Evolutionary conservation across 2,113 vertebrate genomes (phyloP).

Genomic region (Microtus montanus): DNA sequence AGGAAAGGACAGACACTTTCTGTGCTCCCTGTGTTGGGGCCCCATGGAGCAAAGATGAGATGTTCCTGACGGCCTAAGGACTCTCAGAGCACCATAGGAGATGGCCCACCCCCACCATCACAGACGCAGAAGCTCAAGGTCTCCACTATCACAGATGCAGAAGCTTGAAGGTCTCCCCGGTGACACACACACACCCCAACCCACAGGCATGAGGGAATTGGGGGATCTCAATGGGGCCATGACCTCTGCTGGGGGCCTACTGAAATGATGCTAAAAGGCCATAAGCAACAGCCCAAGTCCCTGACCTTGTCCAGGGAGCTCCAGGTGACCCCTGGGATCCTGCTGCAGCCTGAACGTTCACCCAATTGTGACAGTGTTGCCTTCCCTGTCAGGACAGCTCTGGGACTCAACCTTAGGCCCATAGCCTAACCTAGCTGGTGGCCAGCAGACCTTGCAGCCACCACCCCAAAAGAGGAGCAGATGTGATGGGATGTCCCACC

Average conservation of each 20-base stretch:
- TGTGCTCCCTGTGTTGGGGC: not conserved
- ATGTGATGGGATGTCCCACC: not conserved
- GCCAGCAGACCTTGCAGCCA: not conserved
- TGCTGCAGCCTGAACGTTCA: not conserved
- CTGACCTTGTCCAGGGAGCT: not conserved
- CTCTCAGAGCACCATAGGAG: not conserved
- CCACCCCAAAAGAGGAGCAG: not conserved
- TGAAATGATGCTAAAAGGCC: not conserved
- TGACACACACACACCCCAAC: too few species aligned
- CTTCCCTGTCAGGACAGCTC: not conserved
- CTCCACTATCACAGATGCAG: not conserved
- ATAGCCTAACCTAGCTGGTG: not conserved
- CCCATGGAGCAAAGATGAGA: fast-evolving
- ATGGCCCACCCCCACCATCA: not conserved
- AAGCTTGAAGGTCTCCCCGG: not conserved
- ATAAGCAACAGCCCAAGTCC: not conserved
- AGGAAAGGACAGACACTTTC: not conserved
- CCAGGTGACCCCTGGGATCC: not conserved
- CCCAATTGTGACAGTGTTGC: not conserved
- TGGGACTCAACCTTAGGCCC: not conserved
- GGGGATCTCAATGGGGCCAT: not conserved
- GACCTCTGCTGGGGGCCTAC: not conserved
- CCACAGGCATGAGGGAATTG: not conserved
- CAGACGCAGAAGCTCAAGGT: not conserved
- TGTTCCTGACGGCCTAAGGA: not conserved